Base-by-base conservation (phyloP, 2,888 invertebrate species). In the Drosophila recens region DNA sequence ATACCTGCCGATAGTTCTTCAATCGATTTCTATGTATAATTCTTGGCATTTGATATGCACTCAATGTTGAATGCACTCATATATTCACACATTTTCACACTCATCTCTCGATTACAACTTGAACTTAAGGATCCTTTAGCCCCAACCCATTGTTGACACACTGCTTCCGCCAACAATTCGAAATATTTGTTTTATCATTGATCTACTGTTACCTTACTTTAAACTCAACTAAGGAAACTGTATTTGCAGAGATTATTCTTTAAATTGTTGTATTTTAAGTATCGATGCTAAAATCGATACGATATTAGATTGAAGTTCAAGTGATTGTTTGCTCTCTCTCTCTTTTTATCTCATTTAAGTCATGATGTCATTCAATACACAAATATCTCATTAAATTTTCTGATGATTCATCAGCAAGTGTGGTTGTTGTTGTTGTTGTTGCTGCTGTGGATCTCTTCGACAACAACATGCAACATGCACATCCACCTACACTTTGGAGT, bases 321-420 rank as follows among this genome's bases (percentile, higher is more conserved):
- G 59, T 38, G 30, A 27, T 23, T 27, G 13, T 3, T 30, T 4
- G 33, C 33, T 40, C 17, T 13, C 4, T 38, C 11, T 10, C n/a
- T 49, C n/a, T 30, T 2, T 30, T 30, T 30, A 30, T 30, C 11
- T 6, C n/a, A 17, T 20, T 53, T 13, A 15, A 53, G 27, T 58
- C 65, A 69, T 88, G 88, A 83, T 87, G 88, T 88, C 88, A 88
- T 83, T 72, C 71, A 66, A 58, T 38, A 75, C 70, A 46, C 56
- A 57, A 86, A 86, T 80, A 86, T 59, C 75, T 80, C 79, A 80
- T 88, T 84, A 84, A 74, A 72, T 82, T 78, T 86, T 74, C 15
- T 86, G 84, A 82, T 88, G 84, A 84, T 88, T 84, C 89, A 84
- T 86, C 83, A 59, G 53, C 59, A 54, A 48, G 23, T 58, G 68